A percentile compares a stretch with the other conserved stretches of the same genome.
phyloP scores from a whole-genome alignment of 2,888 invertebrate species.

The Agonopterix heracliana region DNA sequence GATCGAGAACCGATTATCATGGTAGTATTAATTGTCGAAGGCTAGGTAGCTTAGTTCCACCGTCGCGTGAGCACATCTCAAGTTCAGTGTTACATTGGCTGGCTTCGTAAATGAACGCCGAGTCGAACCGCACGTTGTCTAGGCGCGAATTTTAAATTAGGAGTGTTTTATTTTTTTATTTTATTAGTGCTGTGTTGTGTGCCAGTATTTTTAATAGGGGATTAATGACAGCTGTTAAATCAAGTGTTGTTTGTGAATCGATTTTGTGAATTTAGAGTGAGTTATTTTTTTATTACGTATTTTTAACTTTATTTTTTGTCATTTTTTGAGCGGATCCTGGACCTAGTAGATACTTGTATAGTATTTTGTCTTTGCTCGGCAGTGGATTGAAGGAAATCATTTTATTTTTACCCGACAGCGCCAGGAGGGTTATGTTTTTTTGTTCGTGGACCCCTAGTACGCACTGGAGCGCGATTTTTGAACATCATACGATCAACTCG shows the following conservation, averaged over 20 bases:
- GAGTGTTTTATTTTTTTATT: conserved; percentile 19
- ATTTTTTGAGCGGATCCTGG: too few relatives aligned
- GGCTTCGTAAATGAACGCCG: conserved; percentile 31
- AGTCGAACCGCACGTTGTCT: conserved; percentile 17
- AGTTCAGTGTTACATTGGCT: conserved; percentile 61
- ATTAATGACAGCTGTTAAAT: not conserved
- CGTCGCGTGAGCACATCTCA: conserved; percentile 39
- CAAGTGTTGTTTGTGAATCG: not conserved
- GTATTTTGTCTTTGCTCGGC: too few relatives aligned
- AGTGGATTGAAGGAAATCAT: too few relatives aligned
- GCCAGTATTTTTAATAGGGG: not conserved
- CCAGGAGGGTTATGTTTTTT: too few relatives aligned
- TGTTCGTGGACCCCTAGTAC: too few relatives aligned
- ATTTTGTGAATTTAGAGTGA: not conserved
- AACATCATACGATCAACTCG: too few relatives aligned
- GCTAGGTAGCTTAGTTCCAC: conserved; percentile 32
- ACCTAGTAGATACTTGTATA: too few relatives aligned
- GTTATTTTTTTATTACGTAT: not conserved
- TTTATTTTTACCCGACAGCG: too few relatives aligned
- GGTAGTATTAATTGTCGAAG: conserved; percentile 25
- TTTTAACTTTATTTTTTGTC: not conserved
- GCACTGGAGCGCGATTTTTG: too few relatives aligned
- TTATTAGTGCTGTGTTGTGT: conserved; percentile 22
- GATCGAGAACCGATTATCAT: not conserved
- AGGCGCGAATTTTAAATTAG: conserved; percentile 22